Evolutionary conservation across 2,797 vertebrate genomes (phyloP), one percentile per base, ranked within the genome.

Genomic region (Meda fulgida): DNA sequence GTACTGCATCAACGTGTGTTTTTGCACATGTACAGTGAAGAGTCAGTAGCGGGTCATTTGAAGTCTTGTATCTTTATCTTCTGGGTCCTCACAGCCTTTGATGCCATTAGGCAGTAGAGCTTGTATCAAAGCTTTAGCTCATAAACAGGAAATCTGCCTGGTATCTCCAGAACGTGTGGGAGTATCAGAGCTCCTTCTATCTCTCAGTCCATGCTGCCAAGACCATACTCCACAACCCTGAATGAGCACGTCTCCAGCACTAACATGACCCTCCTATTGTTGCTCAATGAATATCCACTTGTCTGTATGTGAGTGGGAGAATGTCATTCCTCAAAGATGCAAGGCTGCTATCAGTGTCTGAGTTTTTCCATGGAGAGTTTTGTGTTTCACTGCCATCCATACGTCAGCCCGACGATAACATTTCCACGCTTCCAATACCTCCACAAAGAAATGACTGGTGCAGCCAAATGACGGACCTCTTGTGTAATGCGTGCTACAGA

Each of bases 111-210:
- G 88, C 90, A 90, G 55, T 87, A 14, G 48, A 71, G 86, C 84
- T 85, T 72, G 84, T 90, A 92, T 93, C 91, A 78, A 88, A 69
- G 84, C 77, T 67, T 76, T 63, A 63, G 76, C 81, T 65, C 82
- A 87, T 69, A 26, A 81, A 18, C 89, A 92, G 92, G 91, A 93
- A 89, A 89, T 89, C 91, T 93, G 92, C 72, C 87, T 88, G 88
- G 48, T 82, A 89, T 92, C 92, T 84, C 31, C 63, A 53, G 55
- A 80, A 80, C 23, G 65, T 81, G 88, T 84, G 70, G 86, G 86
- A 84, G 81, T 84, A 86, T 79, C 81, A 82, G 84, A 87, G 75
- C 60, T 29, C 58, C 23, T 67, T 40, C n/a, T 87, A 70, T 84
- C 86, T 84, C 66, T 6, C 43, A 7, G 55, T 58, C 67, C 78